Base-by-base conservation (phyloP, 2,888 invertebrate species). In the Microchrysa polita region DNA sequence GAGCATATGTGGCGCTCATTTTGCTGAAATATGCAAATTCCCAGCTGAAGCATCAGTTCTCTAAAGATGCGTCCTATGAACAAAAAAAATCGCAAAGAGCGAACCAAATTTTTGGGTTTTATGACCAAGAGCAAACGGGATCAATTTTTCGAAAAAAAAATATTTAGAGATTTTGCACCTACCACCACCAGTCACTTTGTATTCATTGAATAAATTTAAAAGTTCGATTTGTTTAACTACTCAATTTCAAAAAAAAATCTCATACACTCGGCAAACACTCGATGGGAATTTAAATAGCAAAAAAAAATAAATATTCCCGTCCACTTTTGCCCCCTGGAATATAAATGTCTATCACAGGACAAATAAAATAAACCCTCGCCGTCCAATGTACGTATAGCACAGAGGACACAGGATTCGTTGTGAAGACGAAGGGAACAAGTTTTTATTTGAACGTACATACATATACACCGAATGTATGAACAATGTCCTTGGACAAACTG, bases 151-250 rank as follows among this genome's bases (percentile, higher is more conserved):
- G n/a, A n/a, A n/a, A n/a, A n/a, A n/a, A n/a, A n/a, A n/a, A n/a
- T n/a, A n/a, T n/a, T n/a, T n/a, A n/a, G n/a, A n/a, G n/a, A n/a
- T n/a, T n/a, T n/a, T n/a, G n/a, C n/a, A n/a, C n/a, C n/a, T n/a
- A n/a, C n/a, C n/a, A n/a, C n/a, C n/a, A 34, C 27, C 7, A 34
- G 27, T 5, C n/a, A 59, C 59, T 61, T 61, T 18, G 61, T 48
- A 61, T 42, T 34, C 40, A 14, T 34, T n/a, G 40, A 9, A 40
- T 34, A 61, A 61, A 40, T 61, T 23, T n/a, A n/a, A 61, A 61
- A 61, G 16, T 61, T 61, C 40, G 61, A 61, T 61, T 34, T 60
- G 61, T 40, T 61, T 61, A 40, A 40, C 27, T 34, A 34, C 40
- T 34, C 10, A n/a, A 14, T 7, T 16, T n/a, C 40, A 34, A 40